Evolutionary conservation across 2,113 vertebrate genomes (phyloP).

Genomic region (Muscicapa adusta): DNA sequence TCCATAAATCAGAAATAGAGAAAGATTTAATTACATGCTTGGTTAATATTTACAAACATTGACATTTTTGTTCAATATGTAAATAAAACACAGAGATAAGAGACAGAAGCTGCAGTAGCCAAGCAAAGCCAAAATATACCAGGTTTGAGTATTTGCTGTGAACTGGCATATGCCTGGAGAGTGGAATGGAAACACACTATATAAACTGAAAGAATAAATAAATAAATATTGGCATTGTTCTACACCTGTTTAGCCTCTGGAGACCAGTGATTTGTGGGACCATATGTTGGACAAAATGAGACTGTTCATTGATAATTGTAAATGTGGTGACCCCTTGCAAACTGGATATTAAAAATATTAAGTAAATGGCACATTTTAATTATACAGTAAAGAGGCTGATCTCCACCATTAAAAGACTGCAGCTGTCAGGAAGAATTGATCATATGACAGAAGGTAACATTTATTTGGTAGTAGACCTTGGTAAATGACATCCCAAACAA

Average conservation of each 20-base stretch:
- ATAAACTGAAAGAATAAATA: constrained; percentile 44
- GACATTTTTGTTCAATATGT: background rate
- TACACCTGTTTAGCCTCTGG: constrained; percentile 43
- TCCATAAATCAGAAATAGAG: constrained; percentile 10
- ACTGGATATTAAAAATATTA: constrained; percentile 56
- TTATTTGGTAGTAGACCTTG: constrained; percentile 48
- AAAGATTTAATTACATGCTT: constrained; percentile 49
- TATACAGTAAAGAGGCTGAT: constrained; percentile 36
- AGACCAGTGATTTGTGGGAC: constrained; percentile 53
- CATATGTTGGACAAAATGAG: constrained; percentile 59
- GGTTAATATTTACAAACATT: constrained; percentile 42
- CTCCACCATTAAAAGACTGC: constrained; percentile 33
- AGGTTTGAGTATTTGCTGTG: constrained; percentile 24
- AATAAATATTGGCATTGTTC: constrained; percentile 61
- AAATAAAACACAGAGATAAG: constrained; percentile 7
- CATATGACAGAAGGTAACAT: constrained; percentile 48
- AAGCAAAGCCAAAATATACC: constrained; percentile 27
- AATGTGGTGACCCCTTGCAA: constrained; percentile 45
- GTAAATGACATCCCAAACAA: constrained; percentile 27
- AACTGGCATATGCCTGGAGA: constrained; percentile 1
- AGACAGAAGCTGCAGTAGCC: background rate
- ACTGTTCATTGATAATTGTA: constrained; percentile 42
- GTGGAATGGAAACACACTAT: background rate
- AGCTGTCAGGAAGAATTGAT: constrained; percentile 36
- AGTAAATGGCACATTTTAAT: constrained; percentile 57